These are phyloP conservation scores for Calliopum simillimum DNA, from an alignment of 2,888 invertebrate species.

Conservation along the genomic window DNA sequence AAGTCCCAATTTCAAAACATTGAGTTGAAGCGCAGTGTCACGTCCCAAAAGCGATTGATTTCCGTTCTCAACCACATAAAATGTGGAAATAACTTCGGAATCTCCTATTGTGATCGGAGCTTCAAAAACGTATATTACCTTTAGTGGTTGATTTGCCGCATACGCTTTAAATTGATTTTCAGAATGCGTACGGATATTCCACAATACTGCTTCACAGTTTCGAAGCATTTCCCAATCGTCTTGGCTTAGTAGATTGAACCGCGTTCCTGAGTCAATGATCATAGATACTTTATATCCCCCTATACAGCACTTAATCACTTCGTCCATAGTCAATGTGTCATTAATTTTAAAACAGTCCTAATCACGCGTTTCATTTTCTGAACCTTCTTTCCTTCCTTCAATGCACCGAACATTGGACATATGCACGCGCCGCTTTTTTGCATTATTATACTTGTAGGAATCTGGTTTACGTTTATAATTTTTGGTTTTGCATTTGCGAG, in stretches of 20 bases:
- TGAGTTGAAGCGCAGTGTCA: no score
- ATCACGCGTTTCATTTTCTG: conserved; percentile 8
- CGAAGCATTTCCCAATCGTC: no score
- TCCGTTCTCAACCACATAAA: no score
- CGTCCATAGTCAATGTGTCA: no score
- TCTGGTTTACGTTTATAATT: conserved; percentile 10
- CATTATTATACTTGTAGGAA: not conserved
- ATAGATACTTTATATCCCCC: no score
- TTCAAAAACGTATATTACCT: conserved; percentile 20
- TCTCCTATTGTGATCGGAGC: conserved; percentile 32
- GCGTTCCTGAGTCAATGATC: no score
- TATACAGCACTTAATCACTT: conserved; percentile 11
- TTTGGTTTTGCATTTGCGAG: conserved; percentile 39
- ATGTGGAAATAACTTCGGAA: not conserved
- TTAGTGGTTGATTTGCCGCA: no score
- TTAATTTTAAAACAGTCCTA: conserved; percentile 1
- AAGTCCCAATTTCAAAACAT: no score
- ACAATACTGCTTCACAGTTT: not conserved
- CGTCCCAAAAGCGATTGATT: not conserved
- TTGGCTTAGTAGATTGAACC: no score
- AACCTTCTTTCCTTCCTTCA: conserved; percentile 19
- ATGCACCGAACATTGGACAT: conserved; percentile 11
- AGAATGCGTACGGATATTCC: no score
- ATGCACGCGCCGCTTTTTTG: not conserved
- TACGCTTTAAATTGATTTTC: no score